phyloP scores from a whole-genome alignment of 2,888 invertebrate genomes.

The Spodoptera littoralis region DNA sequence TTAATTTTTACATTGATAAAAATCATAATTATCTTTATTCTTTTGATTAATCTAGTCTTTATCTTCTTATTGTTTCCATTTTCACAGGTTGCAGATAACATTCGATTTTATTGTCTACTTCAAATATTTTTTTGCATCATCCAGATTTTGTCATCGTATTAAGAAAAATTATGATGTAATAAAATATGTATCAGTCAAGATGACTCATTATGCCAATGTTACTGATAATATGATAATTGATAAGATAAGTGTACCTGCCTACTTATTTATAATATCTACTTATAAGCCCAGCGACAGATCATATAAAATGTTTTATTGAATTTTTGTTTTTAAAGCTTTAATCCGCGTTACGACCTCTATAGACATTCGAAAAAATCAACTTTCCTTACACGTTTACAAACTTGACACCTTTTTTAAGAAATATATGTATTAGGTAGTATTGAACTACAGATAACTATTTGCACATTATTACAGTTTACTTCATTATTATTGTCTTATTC shows the following conservation, averaged over 20 bases:
- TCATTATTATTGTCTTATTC: conserved; percentile 32
- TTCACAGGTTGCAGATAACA: too few species aligned
- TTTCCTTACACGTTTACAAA: conserved; percentile 23
- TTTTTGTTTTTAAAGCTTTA: conserved; percentile 1
- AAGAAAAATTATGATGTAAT: background rate
- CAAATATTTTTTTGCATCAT: too few species aligned
- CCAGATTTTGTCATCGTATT: too few species aligned
- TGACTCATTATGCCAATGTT: background rate
- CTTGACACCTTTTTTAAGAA: conserved; percentile 34
- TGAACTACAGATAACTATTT: conserved; percentile 29
- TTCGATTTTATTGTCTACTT: too few species aligned
- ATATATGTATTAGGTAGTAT: conserved; percentile 13
- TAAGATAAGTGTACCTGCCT: too few species aligned
- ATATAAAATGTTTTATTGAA: conserved; percentile 1
- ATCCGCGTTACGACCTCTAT: conserved; percentile 19
- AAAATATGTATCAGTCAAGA: background rate
- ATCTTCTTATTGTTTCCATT: too few species aligned
- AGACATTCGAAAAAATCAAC: conserved; percentile 18
- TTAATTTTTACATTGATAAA: too few species aligned
- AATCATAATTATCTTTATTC: too few species aligned
- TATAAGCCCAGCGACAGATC: background rate
- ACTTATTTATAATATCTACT: background rate
- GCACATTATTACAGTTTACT: conserved; percentile 10
- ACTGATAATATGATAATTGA: background rate
- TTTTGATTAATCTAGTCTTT: too few species aligned